Percentiles rank a stretch among this genome's conserved stretches.
These are phyloP conservation scores for Sturnira hondurensis DNA, from an alignment of 2,113 vertebrate genomes.

Conservation along the genomic window DNA sequence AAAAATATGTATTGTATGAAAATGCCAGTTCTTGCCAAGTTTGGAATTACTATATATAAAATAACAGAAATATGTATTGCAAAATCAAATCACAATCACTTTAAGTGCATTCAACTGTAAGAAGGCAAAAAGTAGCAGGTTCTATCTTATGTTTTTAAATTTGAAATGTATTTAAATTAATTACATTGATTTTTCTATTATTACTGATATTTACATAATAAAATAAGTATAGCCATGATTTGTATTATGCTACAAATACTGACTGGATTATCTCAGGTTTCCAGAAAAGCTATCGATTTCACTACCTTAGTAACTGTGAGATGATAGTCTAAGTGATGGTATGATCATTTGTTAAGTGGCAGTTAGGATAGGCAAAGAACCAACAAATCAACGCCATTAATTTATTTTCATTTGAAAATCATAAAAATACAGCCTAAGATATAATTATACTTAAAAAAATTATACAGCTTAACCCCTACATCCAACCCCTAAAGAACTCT, in stretches of 20 bases:
- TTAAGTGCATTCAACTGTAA: conserved; percentile 63
- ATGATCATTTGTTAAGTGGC: background rate
- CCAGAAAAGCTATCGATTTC: conserved; percentile 12
- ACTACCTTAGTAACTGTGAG: background rate
- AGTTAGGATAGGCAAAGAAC: background rate
- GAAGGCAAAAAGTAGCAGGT: conserved; percentile 48
- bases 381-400: background rate
- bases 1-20: conserved; percentile 62
- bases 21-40: conserved; percentile 49
- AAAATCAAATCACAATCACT: conserved; percentile 51
- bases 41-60: conserved; percentile 61
- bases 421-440: background rate
- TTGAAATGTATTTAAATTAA: background rate
- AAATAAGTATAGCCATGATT: background rate
- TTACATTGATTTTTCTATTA: background rate
- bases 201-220: background rate
- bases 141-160: conserved; percentile 24
- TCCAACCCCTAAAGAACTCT: background rate
- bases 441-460: background rate
- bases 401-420: background rate
- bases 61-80: conserved; percentile 58
- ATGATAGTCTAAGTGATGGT: background rate
- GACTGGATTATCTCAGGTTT: background rate
- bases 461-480: background rate
- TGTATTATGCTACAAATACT: background rate